Base-by-base conservation (phyloP, 2,113 vertebrate genomes). In the Craseonycteris thonglongyai region DNA sequence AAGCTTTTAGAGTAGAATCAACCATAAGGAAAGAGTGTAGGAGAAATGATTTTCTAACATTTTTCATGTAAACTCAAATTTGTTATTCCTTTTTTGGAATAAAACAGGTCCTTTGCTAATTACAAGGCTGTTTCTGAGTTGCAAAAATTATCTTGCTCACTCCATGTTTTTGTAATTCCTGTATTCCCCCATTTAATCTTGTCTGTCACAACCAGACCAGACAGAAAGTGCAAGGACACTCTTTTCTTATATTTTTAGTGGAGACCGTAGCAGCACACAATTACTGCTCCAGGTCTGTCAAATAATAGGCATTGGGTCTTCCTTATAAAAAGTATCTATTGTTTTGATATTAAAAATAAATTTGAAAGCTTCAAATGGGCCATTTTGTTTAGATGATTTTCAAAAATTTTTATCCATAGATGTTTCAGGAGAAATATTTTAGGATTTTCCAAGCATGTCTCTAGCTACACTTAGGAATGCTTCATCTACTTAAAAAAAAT, bases 271-370 rank as follows among this genome's bases (percentile, higher is more conserved):
- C 7, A 15, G 15, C 30, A 76, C n/a, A 49, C 7, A 88, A 9
- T 26, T 54, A 47, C 30, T 26, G 19, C 56, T 71, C 14, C 28
- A 33, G 19, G 14, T 51, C 28, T 35, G 7, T 40, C 71, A 76
- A 3, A 13, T 38, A 40, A 40, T 30, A 83, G 7, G 6, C 13
- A 14, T 28, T 91, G 61, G 30, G 18, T 82, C 66, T 66, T 93
- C 40, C 51, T 86, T 86, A 49, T 58, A 65, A 89, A 75, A 72
- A 63, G 59, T 66, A 88, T 51, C 40, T 40, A n/a, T 78, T 89
- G 1, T 86, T 94, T 95, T 81, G 16, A n/a, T 69, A 69, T 22
- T 71, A 88, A 58, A 93, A 95, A 78, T 79, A 61, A 72, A 66
- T n/a, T 51, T 81, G 63, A 94, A 92, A 82, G 4, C 12, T 16